Conservation (phyloP, 2,888 invertebrate genomes). For the Ochropleura plecta region DNA sequence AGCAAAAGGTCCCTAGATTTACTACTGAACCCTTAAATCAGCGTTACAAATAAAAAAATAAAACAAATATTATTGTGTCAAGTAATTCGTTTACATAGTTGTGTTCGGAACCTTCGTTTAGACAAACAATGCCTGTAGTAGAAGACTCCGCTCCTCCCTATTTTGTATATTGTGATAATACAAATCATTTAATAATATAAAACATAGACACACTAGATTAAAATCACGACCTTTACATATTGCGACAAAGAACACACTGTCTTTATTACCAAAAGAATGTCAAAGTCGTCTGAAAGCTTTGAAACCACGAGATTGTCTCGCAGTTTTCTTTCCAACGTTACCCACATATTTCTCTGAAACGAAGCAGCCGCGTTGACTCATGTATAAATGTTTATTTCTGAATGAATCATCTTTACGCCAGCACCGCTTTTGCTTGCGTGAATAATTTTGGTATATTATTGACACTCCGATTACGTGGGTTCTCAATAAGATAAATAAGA, state of each 20-base stretch:
- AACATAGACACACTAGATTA: not conserved
- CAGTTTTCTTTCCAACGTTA: slow-evolving; percentile 47
- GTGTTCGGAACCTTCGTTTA: too few species aligned
- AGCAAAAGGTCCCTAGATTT: not conserved
- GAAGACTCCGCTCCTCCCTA: too few species aligned
- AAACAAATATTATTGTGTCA: too few species aligned
- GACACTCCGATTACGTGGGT: slow-evolving; percentile 45
- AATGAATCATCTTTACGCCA: slow-evolving; percentile 72
- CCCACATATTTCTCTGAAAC: slow-evolving; percentile 61
- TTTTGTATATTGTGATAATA: too few species aligned
- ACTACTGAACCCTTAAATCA: not conserved
- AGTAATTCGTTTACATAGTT: too few species aligned
- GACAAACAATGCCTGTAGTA: too few species aligned
- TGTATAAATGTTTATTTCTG: slow-evolving; percentile 70
- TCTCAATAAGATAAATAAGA: slow-evolving; percentile 29
- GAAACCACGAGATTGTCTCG: slow-evolving; percentile 30
- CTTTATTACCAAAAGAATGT: slow-evolving; percentile 40
- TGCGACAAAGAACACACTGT: slow-evolving; percentile 12
- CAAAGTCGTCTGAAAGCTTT: slow-evolving; percentile 48
- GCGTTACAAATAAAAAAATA: not conserved
- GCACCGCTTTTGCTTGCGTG: slow-evolving; percentile 63
- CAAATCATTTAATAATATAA: not conserved
- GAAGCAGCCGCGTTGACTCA: slow-evolving; percentile 67
- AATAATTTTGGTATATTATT: slow-evolving; percentile 68
- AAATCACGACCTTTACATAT: slow-evolving; percentile 26